Base-by-base conservation (phyloP, 2,888 invertebrate species). In the Strigamia maritima region DNA sequence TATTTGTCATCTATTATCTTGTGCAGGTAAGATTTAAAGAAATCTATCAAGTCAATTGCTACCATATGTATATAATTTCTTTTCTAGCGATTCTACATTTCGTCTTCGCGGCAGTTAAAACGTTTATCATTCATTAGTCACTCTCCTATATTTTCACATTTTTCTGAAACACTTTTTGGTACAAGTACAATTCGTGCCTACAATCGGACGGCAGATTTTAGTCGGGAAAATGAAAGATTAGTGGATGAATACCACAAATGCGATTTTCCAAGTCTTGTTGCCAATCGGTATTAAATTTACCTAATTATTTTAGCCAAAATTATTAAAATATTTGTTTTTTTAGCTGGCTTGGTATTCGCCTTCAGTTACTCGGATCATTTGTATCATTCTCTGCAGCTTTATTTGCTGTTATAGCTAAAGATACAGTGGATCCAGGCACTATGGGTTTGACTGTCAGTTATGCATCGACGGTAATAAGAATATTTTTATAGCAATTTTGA, bases 301-400 rank as follows among this genome's bases (percentile, higher is more conserved):
- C n/a, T n/a, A n/a, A n/a, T n/a, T n/a, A n/a, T n/a, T n/a, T n/a
- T n/a, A n/a, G n/a, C n/a, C n/a, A n/a, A n/a, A n/a, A n/a, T n/a
- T n/a, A n/a, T n/a, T n/a, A n/a, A n/a, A n/a, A n/a, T n/a, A n/a
- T n/a, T n/a, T n/a, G n/a, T n/a, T n/a, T n/a, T n/a, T n/a, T n/a
- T n/a, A 88, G 91, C 90, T 90, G 82, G 82, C 81, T 98, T 82
- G 96, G 97, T 0, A 90, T 99, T 44, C 90, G 98, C 38, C 88
- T 99, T 80, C 98, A 99, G 88, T 94, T 96, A 91, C 93, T 98
- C 80, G 98, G 98, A 82, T 98, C 97, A 87, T 88, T 94, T 81
- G 94, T 98, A 82, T 97, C 98, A 82, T 92, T 99, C 85, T 97
- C 97, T 86, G 92, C 98, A 2, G 93, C 97, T 0, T 85, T 98